phyloP scores from a whole-genome alignment of 2,797 vertebrate species.

The Lacerta bilineata region DNA sequence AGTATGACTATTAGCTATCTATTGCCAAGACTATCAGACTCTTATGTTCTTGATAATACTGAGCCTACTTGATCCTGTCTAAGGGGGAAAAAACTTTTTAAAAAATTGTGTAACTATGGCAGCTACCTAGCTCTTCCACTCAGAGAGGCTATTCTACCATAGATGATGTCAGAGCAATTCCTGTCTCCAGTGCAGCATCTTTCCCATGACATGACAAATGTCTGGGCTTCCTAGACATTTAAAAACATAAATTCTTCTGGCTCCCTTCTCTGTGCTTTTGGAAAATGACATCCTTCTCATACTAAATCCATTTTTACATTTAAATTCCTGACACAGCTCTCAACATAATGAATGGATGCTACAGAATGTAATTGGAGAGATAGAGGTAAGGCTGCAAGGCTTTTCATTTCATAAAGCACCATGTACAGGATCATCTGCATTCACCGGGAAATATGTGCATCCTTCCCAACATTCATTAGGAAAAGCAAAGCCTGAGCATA shows the following conservation, averaged over 20 bases:
- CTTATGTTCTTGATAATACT: neutral
- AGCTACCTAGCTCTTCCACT: neutral
- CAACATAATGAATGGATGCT: slow-evolving; percentile 36
- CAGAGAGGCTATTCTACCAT: neutral
- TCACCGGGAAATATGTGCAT: neutral
- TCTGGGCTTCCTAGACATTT: slow-evolving; percentile 2
- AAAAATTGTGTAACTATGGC: too few species aligned
- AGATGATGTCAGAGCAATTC: slow-evolving; percentile 14
- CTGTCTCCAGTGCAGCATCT: neutral
- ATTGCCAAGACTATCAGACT: neutral
- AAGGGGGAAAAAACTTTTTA: accelerated
- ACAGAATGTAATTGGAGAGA: slow-evolving; percentile 32
- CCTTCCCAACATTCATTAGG: slow-evolving; percentile 1
- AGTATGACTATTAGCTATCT: neutral
- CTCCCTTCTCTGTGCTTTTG: neutral
- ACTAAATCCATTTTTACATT: slow-evolving; percentile 27
- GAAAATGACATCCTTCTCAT: slow-evolving; percentile 12
- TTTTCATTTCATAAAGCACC: slow-evolving; percentile 18
- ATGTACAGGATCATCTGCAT: neutral
- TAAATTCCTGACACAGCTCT: slow-evolving; percentile 26
- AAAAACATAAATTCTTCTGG: slow-evolving; percentile 11
- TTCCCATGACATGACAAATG: neutral
- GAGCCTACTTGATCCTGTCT: neutral
- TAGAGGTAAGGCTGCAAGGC: slow-evolving; percentile 14
- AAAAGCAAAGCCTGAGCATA: slow-evolving; percentile 5